Evolutionary conservation across 2,113 vertebrate genomes (phyloP).

Genomic region (Daboia siamensis): DNA sequence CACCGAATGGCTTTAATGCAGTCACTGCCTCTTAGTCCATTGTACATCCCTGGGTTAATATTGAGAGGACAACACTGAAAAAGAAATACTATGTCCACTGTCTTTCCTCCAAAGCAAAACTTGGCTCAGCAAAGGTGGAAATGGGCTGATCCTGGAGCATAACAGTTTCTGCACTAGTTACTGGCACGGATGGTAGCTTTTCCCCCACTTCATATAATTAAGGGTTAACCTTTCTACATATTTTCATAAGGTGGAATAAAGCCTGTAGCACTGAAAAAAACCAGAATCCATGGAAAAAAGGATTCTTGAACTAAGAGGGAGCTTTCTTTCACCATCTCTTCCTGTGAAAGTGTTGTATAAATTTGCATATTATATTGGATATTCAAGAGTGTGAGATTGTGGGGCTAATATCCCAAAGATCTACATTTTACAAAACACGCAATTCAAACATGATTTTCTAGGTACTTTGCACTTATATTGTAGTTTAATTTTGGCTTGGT

Average conservation of each 20-base stretch:
- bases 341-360: not conserved
- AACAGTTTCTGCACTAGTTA: not conserved
- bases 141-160: not conserved
- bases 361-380: conserved; percentile 31
- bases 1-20: not conserved
- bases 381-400: not conserved
- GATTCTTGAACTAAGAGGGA: not conserved
- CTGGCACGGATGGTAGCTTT: not conserved
- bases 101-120: too few species aligned
- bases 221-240: not conserved
- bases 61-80: not conserved
- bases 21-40: not conserved
- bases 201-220: not conserved
- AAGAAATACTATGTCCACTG: not conserved
- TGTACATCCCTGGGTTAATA: not conserved
- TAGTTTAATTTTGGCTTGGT: not conserved
- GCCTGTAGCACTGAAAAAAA: not conserved
- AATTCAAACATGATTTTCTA: not conserved
- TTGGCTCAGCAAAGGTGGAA: not conserved
- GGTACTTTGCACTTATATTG: not conserved
- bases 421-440: conserved; percentile 40
- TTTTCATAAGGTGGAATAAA: not conserved
- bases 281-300: not conserved
- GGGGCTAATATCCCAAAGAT: not conserved
- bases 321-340: not conserved